Evolutionary conservation across 1,140 invertebrate genomes (phyloP).

Genomic region (Belonocnema kinseyi): DNA sequence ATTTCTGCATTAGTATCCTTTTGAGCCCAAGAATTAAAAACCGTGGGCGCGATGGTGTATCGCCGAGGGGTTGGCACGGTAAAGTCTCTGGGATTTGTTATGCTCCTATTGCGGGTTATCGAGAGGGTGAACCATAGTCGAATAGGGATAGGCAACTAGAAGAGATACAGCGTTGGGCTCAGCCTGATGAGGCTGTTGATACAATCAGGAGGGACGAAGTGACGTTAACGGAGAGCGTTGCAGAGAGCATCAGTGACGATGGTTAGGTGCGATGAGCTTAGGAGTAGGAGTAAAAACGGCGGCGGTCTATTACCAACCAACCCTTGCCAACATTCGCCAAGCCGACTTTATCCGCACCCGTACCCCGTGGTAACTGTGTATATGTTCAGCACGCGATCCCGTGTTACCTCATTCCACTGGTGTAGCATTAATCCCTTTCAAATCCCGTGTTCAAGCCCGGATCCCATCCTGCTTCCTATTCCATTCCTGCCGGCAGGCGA

Average conservation of each 20-base stretch:
- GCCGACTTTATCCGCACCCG: constrained; percentile 50
- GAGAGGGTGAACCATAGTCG: constrained; percentile 16
- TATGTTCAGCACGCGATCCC: constrained; percentile 70
- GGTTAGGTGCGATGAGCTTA: constrained; percentile 1
- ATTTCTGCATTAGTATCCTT: neutral
- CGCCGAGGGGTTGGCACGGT: constrained; percentile 44
- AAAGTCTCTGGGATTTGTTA: constrained; percentile 38
- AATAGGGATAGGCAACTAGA: constrained; percentile 4
- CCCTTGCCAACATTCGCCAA: constrained; percentile 69
- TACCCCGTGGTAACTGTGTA: constrained; percentile 59
- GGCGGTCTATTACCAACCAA: constrained; percentile 67
- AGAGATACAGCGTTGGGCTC: constrained; percentile 49
- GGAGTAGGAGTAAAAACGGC: constrained; percentile 32
- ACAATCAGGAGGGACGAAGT: constrained; percentile 61
- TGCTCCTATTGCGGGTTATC: neutral
- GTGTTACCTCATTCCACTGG: constrained; percentile 58
- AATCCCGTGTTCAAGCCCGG: constrained; percentile 46
- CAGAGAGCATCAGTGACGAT: constrained; percentile 5
- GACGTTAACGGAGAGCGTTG: constrained; percentile 32
- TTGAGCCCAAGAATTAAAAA: constrained; percentile 14
- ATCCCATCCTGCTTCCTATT: constrained; percentile 37
- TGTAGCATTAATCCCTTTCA: constrained; percentile 44
- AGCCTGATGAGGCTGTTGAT: constrained; percentile 70
- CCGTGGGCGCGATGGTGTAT: constrained; percentile 37
- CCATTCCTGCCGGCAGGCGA: constrained; percentile 38